phyloP scores from a whole-genome alignment of 2,797 vertebrate species.

The Sebastes elongatus region DNA sequence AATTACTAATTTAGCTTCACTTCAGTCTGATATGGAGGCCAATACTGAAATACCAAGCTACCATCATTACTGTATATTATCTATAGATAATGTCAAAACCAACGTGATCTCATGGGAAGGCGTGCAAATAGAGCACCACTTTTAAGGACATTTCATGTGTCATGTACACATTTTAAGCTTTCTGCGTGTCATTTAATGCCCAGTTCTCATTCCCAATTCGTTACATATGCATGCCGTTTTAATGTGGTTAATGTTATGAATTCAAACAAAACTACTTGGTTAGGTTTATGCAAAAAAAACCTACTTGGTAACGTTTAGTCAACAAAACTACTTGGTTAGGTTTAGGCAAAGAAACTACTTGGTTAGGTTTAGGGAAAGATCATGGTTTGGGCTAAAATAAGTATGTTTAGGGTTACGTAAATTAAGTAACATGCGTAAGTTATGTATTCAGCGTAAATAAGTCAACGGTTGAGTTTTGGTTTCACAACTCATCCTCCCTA shows the following conservation, averaged over 20 bases:
- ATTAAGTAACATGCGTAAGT: neutral
- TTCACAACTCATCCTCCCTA: no score
- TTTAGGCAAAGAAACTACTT: neutral
- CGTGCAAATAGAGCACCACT: rapidly evolving
- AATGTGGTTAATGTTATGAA: no score
- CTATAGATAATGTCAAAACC: neutral
- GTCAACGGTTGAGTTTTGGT: no score
- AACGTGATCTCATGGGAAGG: no score
- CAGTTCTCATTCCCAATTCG: no score
- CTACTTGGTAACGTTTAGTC: no score
- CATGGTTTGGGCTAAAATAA: neutral
- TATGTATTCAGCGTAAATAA: no score
- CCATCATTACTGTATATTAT: neutral
- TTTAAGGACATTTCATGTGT: neutral
- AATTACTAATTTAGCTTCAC: neutral
- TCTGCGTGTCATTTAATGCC: no score
- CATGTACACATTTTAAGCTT: neutral
- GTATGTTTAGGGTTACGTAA: neutral
- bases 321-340: neutral
- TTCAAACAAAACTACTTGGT: neutral
- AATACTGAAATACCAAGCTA: neutral
- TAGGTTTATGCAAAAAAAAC: neutral
- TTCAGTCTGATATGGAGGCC: neutral
- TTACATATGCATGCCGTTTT: no score
- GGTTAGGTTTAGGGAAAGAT: neutral